Evolutionary conservation across 2,797 vertebrate species (phyloP), one percentile per base, ranked within the genome.

Genomic region (Crax fasciolata): DNA sequence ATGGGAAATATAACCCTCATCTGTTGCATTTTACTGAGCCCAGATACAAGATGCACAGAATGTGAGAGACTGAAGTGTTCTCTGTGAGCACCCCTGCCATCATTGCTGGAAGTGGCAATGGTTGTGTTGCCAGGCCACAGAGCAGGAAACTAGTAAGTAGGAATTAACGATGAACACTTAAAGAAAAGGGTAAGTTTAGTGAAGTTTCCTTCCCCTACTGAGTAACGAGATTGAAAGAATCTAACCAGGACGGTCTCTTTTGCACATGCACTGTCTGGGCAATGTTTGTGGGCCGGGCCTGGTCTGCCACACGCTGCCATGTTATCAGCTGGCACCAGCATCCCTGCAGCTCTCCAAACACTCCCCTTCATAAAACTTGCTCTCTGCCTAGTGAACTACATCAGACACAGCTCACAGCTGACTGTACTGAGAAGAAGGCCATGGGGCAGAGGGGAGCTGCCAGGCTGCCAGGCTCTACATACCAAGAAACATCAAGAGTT

Each of bases 121-220:
- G 39, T 32, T 39, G 9, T 46, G 14, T 0, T 0, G 35, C 23
- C 48, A 49, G 20, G 2, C 18, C 54, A 85, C 0, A 0, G 57
- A 62, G 13, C n/a, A 83, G 25, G 48, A 85, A 85, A 66, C 3
- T 10, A 62, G 17, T 51, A 51, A 58, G 52, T 2, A 67, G 25
- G 13, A 76, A 83, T 46, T 57, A 52, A 61, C 61, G 85, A 62
- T 41, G 46, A 58, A 90, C 75, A 46, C 5, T 17, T 46, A 65
- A 88, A 89, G 32, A 48, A 10, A 83, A 63, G n/a, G 19, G 20
- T 46, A 46, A 83, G 13, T 75, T 84, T 1, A n/a, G 0, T 20
- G 32, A 58, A 72, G 58, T 23, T 57, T 10, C 18, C 8, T 21
- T 66, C 61, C 6, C 16, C 30, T 21, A 38, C 3, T 19, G 38